These are phyloP conservation scores for Phrynocephalus versicolor DNA, from an alignment of 2,113 vertebrate genomes.

Conservation along the genomic window DNA sequence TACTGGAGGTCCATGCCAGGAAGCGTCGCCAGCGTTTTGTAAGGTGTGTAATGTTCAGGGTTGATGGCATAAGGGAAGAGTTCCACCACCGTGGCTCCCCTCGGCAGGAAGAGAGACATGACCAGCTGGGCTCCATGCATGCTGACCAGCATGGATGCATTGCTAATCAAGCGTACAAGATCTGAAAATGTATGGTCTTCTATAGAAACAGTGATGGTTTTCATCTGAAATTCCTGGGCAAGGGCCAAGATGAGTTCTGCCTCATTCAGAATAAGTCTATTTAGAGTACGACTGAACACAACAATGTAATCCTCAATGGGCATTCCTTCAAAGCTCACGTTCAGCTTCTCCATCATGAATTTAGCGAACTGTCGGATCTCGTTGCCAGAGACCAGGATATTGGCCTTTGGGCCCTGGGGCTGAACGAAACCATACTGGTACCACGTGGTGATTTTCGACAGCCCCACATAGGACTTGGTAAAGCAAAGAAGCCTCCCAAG, in stretches of 20 bases:
- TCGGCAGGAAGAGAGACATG: slow-evolving; percentile 90
- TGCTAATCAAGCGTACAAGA: slow-evolving; percentile 85
- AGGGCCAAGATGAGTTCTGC: slow-evolving; percentile 91
- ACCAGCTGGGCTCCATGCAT: slow-evolving; percentile 97
- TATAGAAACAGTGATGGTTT: slow-evolving; percentile 89
- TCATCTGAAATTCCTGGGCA: slow-evolving; percentile 96
- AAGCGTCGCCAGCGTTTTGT: slow-evolving; percentile 90
- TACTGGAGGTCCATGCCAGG: slow-evolving; percentile 97
- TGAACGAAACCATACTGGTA: slow-evolving; percentile 98
- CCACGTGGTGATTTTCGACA: slow-evolving; percentile 97
- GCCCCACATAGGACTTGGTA: slow-evolving; percentile 90
- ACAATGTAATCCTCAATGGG: slow-evolving; percentile 86
- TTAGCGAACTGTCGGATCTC: slow-evolving; percentile 92
- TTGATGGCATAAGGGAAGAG: slow-evolving; percentile 94
- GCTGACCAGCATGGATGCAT: slow-evolving; percentile 90
- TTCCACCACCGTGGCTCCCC: slow-evolving; percentile 89
- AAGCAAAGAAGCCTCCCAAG: slow-evolving; percentile 96
- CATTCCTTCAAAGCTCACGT: slow-evolving; percentile 75
- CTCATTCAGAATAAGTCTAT: slow-evolving; percentile 94
- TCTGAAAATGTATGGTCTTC: slow-evolving; percentile 90
- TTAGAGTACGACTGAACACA: slow-evolving; percentile 91
- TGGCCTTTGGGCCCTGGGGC: slow-evolving; percentile 96
- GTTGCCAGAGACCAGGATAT: slow-evolving; percentile 91
- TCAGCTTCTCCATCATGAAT: slow-evolving; percentile 85
- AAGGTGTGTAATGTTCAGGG: slow-evolving; percentile 96